Evolutionary conservation across 1,140 invertebrate species (phyloP).

Genomic region (Cherax quadricarinatus): DNA sequence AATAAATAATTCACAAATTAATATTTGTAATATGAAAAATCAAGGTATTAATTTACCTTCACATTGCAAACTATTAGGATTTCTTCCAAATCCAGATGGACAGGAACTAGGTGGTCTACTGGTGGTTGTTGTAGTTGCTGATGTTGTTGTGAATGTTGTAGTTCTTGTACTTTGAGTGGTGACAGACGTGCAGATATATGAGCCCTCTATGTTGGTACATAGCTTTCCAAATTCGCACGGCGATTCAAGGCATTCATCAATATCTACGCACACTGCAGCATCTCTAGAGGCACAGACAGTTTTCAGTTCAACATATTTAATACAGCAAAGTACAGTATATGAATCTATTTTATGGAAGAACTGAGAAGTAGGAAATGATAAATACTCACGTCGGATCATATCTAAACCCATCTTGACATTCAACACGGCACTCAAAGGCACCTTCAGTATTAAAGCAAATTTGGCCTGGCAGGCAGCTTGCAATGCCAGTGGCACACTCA

Average conservation of each 20-base stretch:
- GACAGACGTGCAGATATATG: slow-evolving; percentile 39
- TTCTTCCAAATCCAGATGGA: slow-evolving; percentile 74
- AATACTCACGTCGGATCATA: slow-evolving; percentile 69
- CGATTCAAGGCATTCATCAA: slow-evolving; percentile 65
- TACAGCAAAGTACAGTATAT: too few relatives aligned
- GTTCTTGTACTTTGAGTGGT: slow-evolving; percentile 17
- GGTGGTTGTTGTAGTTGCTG: slow-evolving; percentile 29
- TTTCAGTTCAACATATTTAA: not conserved
- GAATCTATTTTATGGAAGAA: too few relatives aligned
- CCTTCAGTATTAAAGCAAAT: slow-evolving; percentile 74
- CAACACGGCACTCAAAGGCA: slow-evolving; percentile 72
- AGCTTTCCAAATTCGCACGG: slow-evolving; percentile 16
- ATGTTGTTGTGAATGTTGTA: slow-evolving; percentile 25
- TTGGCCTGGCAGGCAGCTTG: slow-evolving; percentile 69
- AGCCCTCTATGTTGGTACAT: slow-evolving; percentile 55
- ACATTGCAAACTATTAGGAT: slow-evolving; percentile 72
- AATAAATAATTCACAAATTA: too few relatives aligned
- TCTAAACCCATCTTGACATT: slow-evolving; percentile 72
- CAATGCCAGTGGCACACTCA: slow-evolving; percentile 79
- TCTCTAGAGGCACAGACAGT: not conserved
- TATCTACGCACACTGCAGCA: slow-evolving; percentile 67
- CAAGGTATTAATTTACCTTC: slow-evolving; percentile 73
- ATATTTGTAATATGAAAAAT: too few relatives aligned
- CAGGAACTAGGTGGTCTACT: slow-evolving; percentile 62
- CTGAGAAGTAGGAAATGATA: too few relatives aligned